Conservation (phyloP, 2,113 vertebrate species). For the Nannospalax galili region DNA sequence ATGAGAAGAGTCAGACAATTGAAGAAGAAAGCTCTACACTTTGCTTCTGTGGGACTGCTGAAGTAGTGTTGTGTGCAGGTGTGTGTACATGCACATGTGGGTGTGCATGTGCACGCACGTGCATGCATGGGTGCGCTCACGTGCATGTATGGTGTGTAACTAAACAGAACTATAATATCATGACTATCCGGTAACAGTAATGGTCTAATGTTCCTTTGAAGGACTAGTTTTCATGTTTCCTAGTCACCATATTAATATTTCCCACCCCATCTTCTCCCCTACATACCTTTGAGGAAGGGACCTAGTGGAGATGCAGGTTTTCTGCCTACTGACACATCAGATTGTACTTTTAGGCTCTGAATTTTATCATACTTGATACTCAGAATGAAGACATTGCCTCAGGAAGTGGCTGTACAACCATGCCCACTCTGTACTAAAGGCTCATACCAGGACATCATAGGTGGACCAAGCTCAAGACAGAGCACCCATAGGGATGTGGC, state of each 20-base stretch:
- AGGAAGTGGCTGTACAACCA: not conserved
- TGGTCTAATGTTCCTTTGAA: not conserved
- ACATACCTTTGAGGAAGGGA: not conserved
- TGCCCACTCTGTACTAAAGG: rapidly evolving
- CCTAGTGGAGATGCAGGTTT: not conserved
- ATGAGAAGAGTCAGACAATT: not conserved
- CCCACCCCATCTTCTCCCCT: not conserved
- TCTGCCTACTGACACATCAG: not conserved
- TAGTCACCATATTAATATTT: not conserved
- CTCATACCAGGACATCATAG: not conserved
- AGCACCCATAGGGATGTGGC: rapidly evolving
- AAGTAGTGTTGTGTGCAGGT: not conserved
- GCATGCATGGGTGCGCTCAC: no score
- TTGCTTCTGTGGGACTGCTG: not conserved
- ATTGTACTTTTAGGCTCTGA: not conserved
- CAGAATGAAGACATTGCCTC: not conserved
- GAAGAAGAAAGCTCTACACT: not conserved
- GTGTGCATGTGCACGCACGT: no score
- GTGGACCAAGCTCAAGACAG: not conserved
- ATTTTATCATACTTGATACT: not conserved
- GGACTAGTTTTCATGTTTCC: not conserved
- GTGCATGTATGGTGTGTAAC: no score
- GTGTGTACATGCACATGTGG: not conserved
- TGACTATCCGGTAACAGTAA: not conserved
- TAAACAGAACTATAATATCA: not conserved